Evolutionary conservation across 2,888 invertebrate genomes (phyloP).

Genomic region (Phyllotreta cruciferae): DNA sequence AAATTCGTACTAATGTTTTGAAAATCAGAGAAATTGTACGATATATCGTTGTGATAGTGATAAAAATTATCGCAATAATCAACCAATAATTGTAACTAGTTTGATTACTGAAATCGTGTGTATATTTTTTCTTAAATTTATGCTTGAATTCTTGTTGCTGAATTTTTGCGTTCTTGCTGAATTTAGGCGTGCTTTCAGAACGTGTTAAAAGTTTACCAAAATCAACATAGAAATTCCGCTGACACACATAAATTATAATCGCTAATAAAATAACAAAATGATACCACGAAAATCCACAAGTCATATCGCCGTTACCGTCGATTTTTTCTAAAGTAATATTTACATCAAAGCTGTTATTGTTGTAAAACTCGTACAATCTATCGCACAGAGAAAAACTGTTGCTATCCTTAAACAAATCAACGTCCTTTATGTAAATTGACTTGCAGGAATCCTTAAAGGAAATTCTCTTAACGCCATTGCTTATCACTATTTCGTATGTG

Average conservation of each 20-base stretch:
- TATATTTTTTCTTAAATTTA: background rate
- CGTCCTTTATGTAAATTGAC: background rate
- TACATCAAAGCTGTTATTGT: background rate
- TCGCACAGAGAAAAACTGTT: constrained; percentile 1
- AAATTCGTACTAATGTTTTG: no score
- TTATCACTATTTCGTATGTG: background rate
- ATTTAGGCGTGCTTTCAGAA: background rate
- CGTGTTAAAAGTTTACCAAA: background rate
- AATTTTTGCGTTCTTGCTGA: background rate
- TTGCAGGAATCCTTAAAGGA: constrained; percentile 9
- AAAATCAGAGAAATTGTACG: no score
- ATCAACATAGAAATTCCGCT: background rate
- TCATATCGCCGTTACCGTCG: background rate
- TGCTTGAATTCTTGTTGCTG: background rate
- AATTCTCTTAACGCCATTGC: background rate
- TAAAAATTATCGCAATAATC: no score
- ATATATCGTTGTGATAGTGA: no score
- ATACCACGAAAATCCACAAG: background rate
- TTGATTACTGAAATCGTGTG: background rate
- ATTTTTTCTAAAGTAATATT: constrained; percentile 13
- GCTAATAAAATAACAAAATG: background rate
- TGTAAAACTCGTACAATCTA: background rate
- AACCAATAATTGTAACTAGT: no score
- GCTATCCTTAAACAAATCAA: background rate
- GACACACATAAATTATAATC: background rate